Evolutionary conservation across 1,140 invertebrate genomes (phyloP), one percentile per base, ranked within the genome.

Genomic region (Dendrolimus kikuchii): DNA sequence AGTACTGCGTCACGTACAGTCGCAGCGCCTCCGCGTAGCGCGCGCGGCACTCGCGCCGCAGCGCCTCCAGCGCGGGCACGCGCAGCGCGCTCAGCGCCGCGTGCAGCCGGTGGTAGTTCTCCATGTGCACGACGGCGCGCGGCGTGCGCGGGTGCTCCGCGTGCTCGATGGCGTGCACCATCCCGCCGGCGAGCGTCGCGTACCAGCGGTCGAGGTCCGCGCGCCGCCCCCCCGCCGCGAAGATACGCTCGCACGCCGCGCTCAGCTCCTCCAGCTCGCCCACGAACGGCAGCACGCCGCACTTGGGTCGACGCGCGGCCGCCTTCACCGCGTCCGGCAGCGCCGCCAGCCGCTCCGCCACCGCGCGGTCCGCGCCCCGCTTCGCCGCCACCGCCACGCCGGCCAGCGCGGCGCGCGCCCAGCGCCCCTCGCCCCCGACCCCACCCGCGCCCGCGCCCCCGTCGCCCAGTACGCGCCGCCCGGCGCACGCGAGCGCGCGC

Each of bases 171-270:
- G 91, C 93, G 64, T 95, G 93, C 87, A 98, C 94, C 87, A 99
- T 95, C n/a, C 92, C 93, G 57, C 88, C 89, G 2, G 97, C 91
- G 51, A 99, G 87, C 81, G 94, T 91, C 6, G 91, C 90, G 83
- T 99, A 98, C 76, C 98, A 99, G 74, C 98, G 97, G 71, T 99
- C 97, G 55, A 99, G 90, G 88, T 99, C 98, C n/a, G 95, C 92
- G 65, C 96, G 92, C 46, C 98, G 90, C 57, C 96, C 94, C 38
- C 95, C 95, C 66, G 92, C 93, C 55, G 92, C 93, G 74, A 99
- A 97, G 49, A 99, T 95, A 47, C 87, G 90, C 84, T 98, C 96
- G 43, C 96, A 93, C 53, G 93, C 95, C 61, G 90, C 90, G 6
- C 95, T 93, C 90, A 99, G 98, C 65, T 94, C 93, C 90, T 96